Conservation (phyloP, 2,888 invertebrate genomes). For the Microdon myrmicae region DNA sequence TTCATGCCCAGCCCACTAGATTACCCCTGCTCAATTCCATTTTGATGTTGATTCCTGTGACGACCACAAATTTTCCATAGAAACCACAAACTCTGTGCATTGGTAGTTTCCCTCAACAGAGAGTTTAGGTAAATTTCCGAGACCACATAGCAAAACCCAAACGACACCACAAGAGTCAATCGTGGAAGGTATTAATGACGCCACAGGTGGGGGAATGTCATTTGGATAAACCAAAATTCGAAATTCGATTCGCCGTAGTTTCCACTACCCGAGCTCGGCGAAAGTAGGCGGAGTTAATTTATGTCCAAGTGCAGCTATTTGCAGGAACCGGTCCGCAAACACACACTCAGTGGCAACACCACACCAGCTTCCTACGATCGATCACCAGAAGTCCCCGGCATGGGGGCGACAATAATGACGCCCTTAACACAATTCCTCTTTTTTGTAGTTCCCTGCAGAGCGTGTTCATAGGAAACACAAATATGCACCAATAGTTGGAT, state of each 20-base stretch:
- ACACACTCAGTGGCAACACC: background rate
- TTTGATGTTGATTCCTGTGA: slow-evolving; percentile 18
- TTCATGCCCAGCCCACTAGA: too few relatives aligned
- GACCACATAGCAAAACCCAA: slow-evolving; percentile 43
- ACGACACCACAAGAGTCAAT: slow-evolving; percentile 36
- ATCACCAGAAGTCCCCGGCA: slow-evolving; percentile 24
- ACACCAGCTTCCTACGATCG: slow-evolving; percentile 19
- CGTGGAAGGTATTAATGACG: slow-evolving; percentile 10
- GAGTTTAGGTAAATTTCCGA: slow-evolving; percentile 39
- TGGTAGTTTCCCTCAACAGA: slow-evolving; percentile 26
- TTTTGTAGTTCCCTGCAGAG: slow-evolving; percentile 45
- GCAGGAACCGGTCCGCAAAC: background rate
- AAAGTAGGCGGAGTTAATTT: slow-evolving; percentile 48
- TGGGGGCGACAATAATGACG: slow-evolving; percentile 37
- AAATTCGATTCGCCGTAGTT: slow-evolving; percentile 51
- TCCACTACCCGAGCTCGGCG: slow-evolving; percentile 25
- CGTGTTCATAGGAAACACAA: slow-evolving; percentile 21
- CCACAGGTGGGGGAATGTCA: slow-evolving; percentile 18
- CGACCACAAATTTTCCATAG: slow-evolving; percentile 38
- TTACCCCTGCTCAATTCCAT: too few relatives aligned
- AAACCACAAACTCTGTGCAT: slow-evolving; percentile 26
- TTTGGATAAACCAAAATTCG: slow-evolving; percentile 34
- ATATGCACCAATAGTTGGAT: slow-evolving; percentile 33
- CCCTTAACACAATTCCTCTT: slow-evolving; percentile 36
- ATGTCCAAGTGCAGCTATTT: slow-evolving; percentile 32